Conservation (phyloP, 2,113 vertebrate species). For the Neolamprologus kungweensis region DNA sequence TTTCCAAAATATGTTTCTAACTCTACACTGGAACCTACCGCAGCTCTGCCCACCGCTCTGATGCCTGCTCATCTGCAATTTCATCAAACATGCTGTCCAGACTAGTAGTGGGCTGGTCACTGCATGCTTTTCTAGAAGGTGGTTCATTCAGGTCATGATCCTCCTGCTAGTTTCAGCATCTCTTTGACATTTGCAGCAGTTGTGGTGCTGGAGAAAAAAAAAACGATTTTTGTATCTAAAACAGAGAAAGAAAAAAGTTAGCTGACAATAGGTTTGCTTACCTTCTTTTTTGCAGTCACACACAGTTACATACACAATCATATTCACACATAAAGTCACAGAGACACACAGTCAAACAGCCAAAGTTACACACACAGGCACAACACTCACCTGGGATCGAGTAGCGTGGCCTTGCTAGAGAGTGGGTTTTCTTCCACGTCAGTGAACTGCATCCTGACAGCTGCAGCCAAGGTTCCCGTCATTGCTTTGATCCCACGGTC, state of each 20-base stretch:
- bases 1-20: not conserved
- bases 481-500: not conserved
- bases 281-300: not conserved
- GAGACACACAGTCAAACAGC: not conserved
- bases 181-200: not conserved
- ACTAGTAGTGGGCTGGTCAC: not conserved
- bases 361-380: too few species aligned
- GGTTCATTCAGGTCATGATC: not conserved
- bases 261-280: not conserved
- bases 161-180: not conserved
- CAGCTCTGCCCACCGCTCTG: not conserved
- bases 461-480: not conserved
- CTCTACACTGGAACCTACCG: not conserved
- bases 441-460: not conserved
- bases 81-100: not conserved
- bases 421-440: not conserved
- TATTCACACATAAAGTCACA: too few species aligned
- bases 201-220: not conserved
- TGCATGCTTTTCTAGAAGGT: not conserved
- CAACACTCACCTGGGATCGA: rapidly evolving
- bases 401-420: not conserved
- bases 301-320: too few species aligned
- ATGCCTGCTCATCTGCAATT: not conserved
- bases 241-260: not conserved
- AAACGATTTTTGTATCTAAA: not conserved